Base-by-base conservation (phyloP, 2,888 invertebrate genomes). In the Sialis lutaria region DNA sequence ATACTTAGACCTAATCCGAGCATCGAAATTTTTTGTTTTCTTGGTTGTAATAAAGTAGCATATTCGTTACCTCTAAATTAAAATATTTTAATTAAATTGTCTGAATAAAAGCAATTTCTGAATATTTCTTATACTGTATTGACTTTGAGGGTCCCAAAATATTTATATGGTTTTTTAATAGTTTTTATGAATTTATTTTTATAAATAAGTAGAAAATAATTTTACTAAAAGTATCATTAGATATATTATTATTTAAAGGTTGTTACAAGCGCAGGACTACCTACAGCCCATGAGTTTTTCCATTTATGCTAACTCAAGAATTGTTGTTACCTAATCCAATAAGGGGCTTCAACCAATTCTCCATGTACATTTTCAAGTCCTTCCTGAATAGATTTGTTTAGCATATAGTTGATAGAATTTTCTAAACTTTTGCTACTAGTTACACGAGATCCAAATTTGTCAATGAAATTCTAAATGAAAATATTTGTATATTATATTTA, bases 1-100 rank as follows among this genome's bases (percentile, higher is more conserved):
- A 82, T 68, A 57, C 79, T 82, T 48, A 64, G 66, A 2, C 86
- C 87, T 2, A 88, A 65, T 5, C 86, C 84, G 37, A 87, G 60
- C 46, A 87, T 65, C 1, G 70, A 68, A 33, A 88, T 62, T 40
- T 74, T 65, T 53, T 79, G 74, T 0, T 58, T 51, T 53, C 82
- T 65, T 6, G 87, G 87, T 54, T 69, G 58, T 5, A 83, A 52
- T 63, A 88, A 68, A 6, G 68, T 69, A 9, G 78, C 75, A 44
- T 67, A 72, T 67, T 86, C 86, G 44, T 73, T 64, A 6, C 83
- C 84, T 58, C 87, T 75, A 45, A 58, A 63, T 70, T 64, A 68
- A 51, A 63, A 22, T 10, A 33, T 10, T n/a, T 44, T 33, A 41
- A 12, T 10, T 9, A 31, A 37, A 31, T 9, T 3, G 8, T n/a